Conservation (phyloP, 2,113 vertebrate species). For the Stegostoma tigrinum region DNA sequence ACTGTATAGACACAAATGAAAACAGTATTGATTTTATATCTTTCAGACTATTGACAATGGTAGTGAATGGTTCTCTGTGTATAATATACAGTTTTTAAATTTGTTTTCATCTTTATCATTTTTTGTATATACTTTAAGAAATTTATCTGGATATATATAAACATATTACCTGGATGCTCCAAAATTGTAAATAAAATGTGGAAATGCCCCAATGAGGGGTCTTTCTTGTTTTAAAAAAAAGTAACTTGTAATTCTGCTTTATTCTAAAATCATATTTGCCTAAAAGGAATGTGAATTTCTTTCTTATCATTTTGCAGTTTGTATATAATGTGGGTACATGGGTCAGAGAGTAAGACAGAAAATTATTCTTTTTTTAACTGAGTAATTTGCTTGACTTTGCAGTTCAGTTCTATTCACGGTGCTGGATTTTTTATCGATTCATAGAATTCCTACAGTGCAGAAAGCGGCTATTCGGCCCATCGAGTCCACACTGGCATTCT, state of each 20-base stretch:
- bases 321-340: not conserved
- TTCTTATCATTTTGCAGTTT: not conserved
- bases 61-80: not conserved
- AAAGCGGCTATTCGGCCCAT: no score
- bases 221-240: conserved; percentile 2
- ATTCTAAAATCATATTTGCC: not conserved
- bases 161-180: conserved; percentile 47
- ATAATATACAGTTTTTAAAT: not conserved
- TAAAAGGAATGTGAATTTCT: not conserved
- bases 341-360: not conserved
- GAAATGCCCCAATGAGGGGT: not conserved
- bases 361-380: no score
- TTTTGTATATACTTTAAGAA: conserved; percentile 63
- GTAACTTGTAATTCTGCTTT: not conserved
- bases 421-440: not conserved
- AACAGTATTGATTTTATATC: conserved; percentile 34
- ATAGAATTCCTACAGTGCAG: no score
- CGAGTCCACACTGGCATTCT: no score
- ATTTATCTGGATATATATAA: conserved; percentile 36
- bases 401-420: not conserved
- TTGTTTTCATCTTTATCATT: conserved; percentile 54
- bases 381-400: not conserved
- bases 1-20: conserved; percentile 1
- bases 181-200: conserved; percentile 64
- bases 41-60: not conserved